phyloP scores from a whole-genome alignment of 2,797 vertebrate species.

The Miichthys miiuy region DNA sequence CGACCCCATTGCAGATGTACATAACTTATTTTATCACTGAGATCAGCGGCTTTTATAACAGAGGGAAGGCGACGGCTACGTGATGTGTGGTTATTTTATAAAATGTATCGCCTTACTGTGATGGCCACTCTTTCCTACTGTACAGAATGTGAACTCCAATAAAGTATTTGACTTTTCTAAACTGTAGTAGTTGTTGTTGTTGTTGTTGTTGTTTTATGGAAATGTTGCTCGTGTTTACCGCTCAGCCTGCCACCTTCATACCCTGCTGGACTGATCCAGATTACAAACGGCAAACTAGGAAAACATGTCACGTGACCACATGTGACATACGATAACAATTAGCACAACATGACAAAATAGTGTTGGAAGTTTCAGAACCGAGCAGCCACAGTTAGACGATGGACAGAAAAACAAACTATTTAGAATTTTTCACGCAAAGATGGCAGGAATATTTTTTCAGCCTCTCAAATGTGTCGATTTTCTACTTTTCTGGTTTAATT shows the following conservation, averaged over 20 bases:
- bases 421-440: too few relatives aligned
- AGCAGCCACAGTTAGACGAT: too few relatives aligned
- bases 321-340: too few relatives aligned
- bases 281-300: not conserved
- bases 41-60: conserved; percentile 34
- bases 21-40: conserved; percentile 35
- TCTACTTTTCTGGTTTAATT: too few relatives aligned
- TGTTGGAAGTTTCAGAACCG: too few relatives aligned
- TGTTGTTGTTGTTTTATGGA: not conserved
- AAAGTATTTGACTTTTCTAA: conserved; percentile 58
- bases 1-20: not conserved
- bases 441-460: too few relatives aligned
- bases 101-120: conserved; percentile 28
- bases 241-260: too few relatives aligned
- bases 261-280: not conserved
- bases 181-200: not conserved
- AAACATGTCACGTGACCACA: not conserved
- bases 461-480: too few relatives aligned
- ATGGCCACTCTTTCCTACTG: conserved; percentile 55
- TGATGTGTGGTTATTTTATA: conserved; percentile 39
- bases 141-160: conserved; percentile 52
- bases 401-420: too few relatives aligned
- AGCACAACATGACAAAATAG: too few relatives aligned
- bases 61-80: not conserved
- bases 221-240: not conserved